Evolutionary conservation across 2,797 vertebrate species (phyloP).

Genomic region (Anniella stebbinsi): DNA sequence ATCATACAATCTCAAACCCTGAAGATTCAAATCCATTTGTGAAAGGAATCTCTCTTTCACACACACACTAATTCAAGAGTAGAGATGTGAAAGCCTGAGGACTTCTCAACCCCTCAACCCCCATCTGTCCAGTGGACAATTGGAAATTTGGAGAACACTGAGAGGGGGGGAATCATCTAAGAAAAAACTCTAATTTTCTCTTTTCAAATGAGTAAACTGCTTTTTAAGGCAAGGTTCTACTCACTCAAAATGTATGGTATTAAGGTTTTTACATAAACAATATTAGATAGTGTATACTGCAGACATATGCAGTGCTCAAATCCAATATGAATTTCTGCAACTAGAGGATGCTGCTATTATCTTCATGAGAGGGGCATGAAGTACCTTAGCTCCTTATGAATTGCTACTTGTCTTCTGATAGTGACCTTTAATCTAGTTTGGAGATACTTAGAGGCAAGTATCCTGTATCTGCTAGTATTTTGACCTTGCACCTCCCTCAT

Average conservation of each 20-base stretch:
- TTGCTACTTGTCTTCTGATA: background rate
- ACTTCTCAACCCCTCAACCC: no score
- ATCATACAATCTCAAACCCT: background rate
- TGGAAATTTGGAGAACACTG: no score
- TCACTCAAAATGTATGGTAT: no score
- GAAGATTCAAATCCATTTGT: background rate
- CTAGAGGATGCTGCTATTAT: background rate
- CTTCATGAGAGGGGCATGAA: background rate
- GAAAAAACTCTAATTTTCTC: no score
- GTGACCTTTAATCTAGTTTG: background rate
- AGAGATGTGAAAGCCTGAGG: background rate
- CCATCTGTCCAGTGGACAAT: no score
- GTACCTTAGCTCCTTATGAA: background rate
- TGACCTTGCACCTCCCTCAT: background rate
- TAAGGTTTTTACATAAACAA: no score
- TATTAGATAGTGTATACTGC: no score
- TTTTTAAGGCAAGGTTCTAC: no score
- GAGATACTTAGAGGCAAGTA: background rate
- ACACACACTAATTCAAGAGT: background rate
- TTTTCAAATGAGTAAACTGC: no score
- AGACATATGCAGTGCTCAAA: no score
- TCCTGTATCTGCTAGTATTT: background rate
- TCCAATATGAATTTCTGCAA: background rate
- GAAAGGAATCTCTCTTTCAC: background rate
- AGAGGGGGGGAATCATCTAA: no score